Evolutionary conservation across 1,140 invertebrate genomes (phyloP).

Genomic region (Steinernema khuongi): DNA sequence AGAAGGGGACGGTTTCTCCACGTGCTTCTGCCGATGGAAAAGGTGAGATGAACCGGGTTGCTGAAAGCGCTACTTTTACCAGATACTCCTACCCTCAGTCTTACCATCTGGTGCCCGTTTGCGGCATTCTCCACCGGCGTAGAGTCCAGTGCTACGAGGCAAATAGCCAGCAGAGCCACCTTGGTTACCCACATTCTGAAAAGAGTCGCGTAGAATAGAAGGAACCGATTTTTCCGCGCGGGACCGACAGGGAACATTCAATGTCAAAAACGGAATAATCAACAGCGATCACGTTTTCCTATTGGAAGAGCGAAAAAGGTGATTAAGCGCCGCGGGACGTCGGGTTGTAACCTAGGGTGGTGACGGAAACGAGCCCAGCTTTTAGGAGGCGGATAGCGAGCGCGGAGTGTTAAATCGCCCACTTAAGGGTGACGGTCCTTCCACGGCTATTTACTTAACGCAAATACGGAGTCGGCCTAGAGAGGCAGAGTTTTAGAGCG

Average conservation of each 20-base stretch:
- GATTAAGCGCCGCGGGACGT: not conserved
- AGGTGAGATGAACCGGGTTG: not conserved
- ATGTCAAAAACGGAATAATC: not conserved
- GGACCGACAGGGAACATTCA: not conserved
- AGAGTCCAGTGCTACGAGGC: not conserved
- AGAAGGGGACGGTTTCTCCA: not conserved
- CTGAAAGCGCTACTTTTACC: not conserved
- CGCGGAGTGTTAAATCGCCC: constrained; percentile 3
- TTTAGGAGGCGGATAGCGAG: constrained; percentile 6
- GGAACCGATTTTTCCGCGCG: not conserved
- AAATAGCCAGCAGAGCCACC: not conserved
- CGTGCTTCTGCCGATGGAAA: not conserved
- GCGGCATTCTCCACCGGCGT: not conserved
- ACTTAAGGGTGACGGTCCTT: not conserved
- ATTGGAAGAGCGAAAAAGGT: not conserved
- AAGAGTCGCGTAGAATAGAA: no score
- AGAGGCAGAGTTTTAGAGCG: not conserved
- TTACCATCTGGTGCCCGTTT: not conserved
- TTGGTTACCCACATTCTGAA: constrained; percentile 12
- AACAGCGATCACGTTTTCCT: not conserved
- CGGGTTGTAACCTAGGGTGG: not conserved
- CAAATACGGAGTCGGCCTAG: not conserved
- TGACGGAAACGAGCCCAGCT: not conserved
- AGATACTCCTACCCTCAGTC: not conserved
- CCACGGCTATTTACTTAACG: constrained; percentile 4